Percentiles rank a stretch among this genome's conserved stretches.
phyloP scores from a whole-genome alignment of 2,888 invertebrate species.

The Falcaria lacertinaria region DNA sequence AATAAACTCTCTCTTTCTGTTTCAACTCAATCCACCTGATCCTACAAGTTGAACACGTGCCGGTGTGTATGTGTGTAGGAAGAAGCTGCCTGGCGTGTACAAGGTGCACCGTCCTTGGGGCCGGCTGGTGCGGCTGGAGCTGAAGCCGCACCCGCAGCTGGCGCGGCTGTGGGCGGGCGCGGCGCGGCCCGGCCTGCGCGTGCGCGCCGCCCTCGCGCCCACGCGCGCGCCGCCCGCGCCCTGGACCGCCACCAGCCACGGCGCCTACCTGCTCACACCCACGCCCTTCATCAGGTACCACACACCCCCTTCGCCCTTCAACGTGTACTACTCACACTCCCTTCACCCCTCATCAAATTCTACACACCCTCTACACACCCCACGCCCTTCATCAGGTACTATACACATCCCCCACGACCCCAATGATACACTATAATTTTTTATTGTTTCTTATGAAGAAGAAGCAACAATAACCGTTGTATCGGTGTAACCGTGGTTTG shows the following conservation, averaged over 20 bases:
- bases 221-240: slow-evolving; percentile 92
- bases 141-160: slow-evolving; percentile 91
- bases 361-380: background rate
- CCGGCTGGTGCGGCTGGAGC: slow-evolving; percentile 82
- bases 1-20: too few species aligned
- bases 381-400: background rate
- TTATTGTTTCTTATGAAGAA: too few species aligned
- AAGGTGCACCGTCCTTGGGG: slow-evolving; percentile 86
- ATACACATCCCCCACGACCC: too few species aligned
- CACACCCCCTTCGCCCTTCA: slow-evolving; percentile 81
- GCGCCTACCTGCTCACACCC: slow-evolving; percentile 87
- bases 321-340: slow-evolving; percentile 82
- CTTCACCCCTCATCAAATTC: too few species aligned
- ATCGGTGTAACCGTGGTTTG: too few species aligned
- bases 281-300: slow-evolving; percentile 68
- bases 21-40: too few species aligned
- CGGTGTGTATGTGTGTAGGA: slow-evolving; percentile 49
- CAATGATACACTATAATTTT: too few species aligned
- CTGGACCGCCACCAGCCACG: slow-evolving; percentile 83
- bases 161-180: slow-evolving; percentile 84
- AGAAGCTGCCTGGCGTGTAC: slow-evolving; percentile 88
- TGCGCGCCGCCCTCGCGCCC: slow-evolving; percentile 87
- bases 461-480: too few species aligned
- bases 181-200: slow-evolving; percentile 82
- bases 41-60: too few species aligned